Base-by-base conservation (phyloP, 2,113 vertebrate species). In the Pelecanus crispus region DNA sequence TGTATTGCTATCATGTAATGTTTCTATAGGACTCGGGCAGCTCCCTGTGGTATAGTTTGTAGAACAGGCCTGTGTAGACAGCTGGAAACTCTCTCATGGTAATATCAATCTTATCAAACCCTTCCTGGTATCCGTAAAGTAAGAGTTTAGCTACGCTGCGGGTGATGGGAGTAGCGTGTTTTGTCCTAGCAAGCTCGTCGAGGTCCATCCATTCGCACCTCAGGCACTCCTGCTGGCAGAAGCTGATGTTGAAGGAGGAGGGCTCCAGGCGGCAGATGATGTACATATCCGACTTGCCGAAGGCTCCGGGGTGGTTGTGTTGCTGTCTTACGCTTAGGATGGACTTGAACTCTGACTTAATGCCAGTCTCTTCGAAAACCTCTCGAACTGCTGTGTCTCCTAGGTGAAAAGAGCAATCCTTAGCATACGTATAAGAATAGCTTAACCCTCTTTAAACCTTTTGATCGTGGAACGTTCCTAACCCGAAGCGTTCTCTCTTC, bases 321-420 rank as follows among this genome's bases (percentile, higher is more conserved):
- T 99, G 99, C 97, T 99, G 99, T 40, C 99, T 98, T 59, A 99
- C 80, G 87, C 99, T 99, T 88, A 99, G 97, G 95, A 99, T 98
- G 83, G 99, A 99, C 90, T 94, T 97, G 98, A 99, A 99, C 95
- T 99, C 98, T 4, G 99, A 98, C 91, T 94, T 98, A 34, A 99
- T 97, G 42, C 99, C 99, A 13, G 99, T 99, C 95, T 99, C 99
- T 97, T 99, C 99, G 5, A 98, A 98, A 55, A 99, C 99, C 92
- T 99, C 99, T 10, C 99, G 98, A 47, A 99, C 97, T n/a, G 99
- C 99, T 22, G 99, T 99, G 91, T 96, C 98, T 68, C 98, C 99
- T 98, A 50, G 38, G 21, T 70, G 68, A 74, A 67, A 86, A 96
- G 55, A 83, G 56, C 86, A 86, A 50, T 61, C 77, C 59, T 86